These are phyloP conservation scores for Bicyclus anynana DNA, from an alignment of 1,140 invertebrate species.

Conservation along the genomic window DNA sequence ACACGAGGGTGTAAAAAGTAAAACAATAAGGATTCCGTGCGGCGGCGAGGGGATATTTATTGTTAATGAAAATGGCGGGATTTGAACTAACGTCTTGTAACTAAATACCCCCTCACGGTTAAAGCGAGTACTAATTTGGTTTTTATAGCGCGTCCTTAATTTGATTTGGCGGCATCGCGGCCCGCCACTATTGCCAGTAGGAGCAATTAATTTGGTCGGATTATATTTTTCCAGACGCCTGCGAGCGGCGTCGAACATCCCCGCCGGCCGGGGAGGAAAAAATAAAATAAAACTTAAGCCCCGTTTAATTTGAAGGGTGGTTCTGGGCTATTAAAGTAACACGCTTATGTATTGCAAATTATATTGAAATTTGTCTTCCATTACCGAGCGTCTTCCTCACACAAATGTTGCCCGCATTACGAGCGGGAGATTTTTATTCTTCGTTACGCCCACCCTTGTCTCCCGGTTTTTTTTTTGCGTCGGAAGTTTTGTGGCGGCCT, in stretches of 20 bases:
- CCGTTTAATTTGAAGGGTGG: conserved; percentile 79
- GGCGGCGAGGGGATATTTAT: conserved; percentile 75
- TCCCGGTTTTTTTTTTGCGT: conserved; percentile 75
- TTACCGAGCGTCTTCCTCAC: conserved; percentile 74
- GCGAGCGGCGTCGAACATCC: conserved; percentile 39
- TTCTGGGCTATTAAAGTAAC: conserved; percentile 79
- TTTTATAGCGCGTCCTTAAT: conserved; percentile 78
- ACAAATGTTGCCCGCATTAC: conserved; percentile 76
- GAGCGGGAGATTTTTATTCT: conserved; percentile 73
- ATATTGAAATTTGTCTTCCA: conserved; percentile 79
- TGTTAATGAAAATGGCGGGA: conserved; percentile 78
- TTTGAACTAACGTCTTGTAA: conserved; percentile 79
- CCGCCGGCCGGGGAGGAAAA: conserved; percentile 62
- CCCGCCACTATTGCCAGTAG: conserved; percentile 71
- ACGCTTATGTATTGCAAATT: conserved; percentile 79
- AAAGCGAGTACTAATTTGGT: conserved; percentile 78
- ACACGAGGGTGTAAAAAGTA: conserved; percentile 77
- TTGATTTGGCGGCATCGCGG: conserved; percentile 77
- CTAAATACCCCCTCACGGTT: conserved; percentile 77
- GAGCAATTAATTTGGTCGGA: conserved; percentile 77
- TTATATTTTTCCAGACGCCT: conserved; percentile 75
- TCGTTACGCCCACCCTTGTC: conserved; percentile 70
- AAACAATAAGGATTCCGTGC: conserved; percentile 75
- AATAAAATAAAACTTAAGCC: conserved; percentile 78
- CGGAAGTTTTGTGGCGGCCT: conserved; percentile 70